Conservation (phyloP, 2,888 invertebrate genomes). For the Eumerus sabulonum region DNA sequence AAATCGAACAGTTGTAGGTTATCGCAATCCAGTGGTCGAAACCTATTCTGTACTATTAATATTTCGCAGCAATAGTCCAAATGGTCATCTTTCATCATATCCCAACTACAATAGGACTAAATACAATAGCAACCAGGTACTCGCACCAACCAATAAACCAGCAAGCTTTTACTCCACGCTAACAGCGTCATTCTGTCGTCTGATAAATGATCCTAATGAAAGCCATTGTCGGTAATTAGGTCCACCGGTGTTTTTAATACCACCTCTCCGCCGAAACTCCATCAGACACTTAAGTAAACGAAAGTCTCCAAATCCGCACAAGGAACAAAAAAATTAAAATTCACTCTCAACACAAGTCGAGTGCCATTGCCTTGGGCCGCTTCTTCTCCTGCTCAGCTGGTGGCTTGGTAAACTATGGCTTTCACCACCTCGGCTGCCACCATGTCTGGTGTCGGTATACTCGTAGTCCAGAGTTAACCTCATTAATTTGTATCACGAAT, state of each 20-base stretch:
- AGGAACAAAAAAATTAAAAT: constrained; percentile 27
- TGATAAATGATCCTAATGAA: constrained; percentile 65
- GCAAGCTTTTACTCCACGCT: too few relatives aligned
- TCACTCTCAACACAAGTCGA: constrained; percentile 19
- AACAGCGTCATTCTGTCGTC: constrained; percentile 4
- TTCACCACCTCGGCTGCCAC: background rate
- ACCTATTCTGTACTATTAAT: too few relatives aligned
- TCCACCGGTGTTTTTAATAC: constrained; percentile 29
- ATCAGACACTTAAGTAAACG: background rate
- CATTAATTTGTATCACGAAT: constrained; percentile 69
- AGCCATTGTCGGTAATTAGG: constrained; percentile 57
- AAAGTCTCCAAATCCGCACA: background rate
- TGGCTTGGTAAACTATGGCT: too few relatives aligned
- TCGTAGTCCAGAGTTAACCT: constrained; percentile 46
- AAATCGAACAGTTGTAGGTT: too few relatives aligned
- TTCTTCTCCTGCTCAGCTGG: background rate
- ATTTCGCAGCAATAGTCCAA: too few relatives aligned
- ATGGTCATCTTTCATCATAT: too few relatives aligned
- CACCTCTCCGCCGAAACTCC: background rate
- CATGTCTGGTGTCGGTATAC: constrained; percentile 3
- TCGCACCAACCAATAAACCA: too few relatives aligned
- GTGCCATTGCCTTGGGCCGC: background rate
- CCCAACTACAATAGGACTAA: too few relatives aligned
- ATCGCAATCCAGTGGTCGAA: too few relatives aligned
- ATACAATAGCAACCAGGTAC: too few relatives aligned